A percentile compares a stretch with the other conserved stretches of the same genome.
Conservation (phyloP, 1,140 invertebrate genomes). For the Drosophila mauritiana region DNA sequence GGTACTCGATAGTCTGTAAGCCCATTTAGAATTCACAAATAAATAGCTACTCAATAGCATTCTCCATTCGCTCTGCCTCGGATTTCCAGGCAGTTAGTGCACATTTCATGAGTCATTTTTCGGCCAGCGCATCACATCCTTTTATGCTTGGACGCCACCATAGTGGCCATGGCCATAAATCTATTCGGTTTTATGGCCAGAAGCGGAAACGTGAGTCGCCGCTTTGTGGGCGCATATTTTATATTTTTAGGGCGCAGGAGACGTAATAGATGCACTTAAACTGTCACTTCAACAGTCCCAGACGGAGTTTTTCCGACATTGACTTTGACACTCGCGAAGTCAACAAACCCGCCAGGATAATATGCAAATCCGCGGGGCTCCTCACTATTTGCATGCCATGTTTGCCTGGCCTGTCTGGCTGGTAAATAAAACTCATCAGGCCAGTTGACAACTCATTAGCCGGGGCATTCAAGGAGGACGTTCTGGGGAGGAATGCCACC, state of each 20-base stretch:
- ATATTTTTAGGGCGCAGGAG: slow-evolving; percentile 16
- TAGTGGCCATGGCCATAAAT: slow-evolving; percentile 24
- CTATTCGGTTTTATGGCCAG: slow-evolving; percentile 34
- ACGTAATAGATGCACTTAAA: slow-evolving; percentile 43
- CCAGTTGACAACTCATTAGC: slow-evolving; percentile 78
- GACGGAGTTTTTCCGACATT: slow-evolving; percentile 40
- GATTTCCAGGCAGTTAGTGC: background rate
- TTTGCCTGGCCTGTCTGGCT: slow-evolving; percentile 37
- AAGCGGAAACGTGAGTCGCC: slow-evolving; percentile 37
- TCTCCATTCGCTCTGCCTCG: background rate
- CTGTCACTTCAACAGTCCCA: slow-evolving; percentile 36
- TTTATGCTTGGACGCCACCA: slow-evolving; percentile 36
- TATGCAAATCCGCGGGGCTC: slow-evolving; percentile 43
- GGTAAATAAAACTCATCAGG: slow-evolving; percentile 54
- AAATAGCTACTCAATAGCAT: background rate
- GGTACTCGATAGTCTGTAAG: background rate
- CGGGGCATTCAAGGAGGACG: slow-evolving; percentile 11
- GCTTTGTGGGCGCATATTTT: slow-evolving; percentile 16
- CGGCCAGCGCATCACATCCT: slow-evolving; percentile 25
- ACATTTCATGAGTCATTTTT: slow-evolving; percentile 29
- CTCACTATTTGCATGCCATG: slow-evolving; percentile 16
- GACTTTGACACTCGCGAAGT: slow-evolving; percentile 50
- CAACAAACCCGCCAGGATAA: slow-evolving; percentile 51
- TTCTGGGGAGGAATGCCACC: slow-evolving; percentile 4
- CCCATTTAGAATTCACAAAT: too few relatives aligned